These are phyloP conservation scores for Poecilia wingei DNA, from an alignment of 2,797 vertebrate species.

Conservation along the genomic window DNA sequence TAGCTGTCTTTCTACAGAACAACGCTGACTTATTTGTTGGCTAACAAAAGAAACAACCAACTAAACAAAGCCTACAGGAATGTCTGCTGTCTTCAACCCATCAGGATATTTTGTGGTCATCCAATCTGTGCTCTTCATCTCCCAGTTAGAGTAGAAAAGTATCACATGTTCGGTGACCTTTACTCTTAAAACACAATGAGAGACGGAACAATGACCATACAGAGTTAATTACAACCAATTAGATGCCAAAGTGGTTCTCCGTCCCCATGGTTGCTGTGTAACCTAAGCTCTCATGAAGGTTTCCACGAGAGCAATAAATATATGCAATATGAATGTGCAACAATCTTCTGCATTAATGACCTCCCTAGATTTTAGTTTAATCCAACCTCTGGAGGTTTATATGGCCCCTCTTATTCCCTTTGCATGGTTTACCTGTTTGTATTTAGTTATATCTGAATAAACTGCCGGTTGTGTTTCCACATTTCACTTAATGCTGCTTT, in stretches of 20 bases:
- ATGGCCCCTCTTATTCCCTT: not conserved
- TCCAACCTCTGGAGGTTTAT: not conserved
- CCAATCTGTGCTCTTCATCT: conserved; percentile 58
- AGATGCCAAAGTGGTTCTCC: conserved; percentile 63
- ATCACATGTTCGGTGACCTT: conserved; percentile 63
- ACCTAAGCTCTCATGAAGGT: conserved; percentile 47
- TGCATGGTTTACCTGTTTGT: not conserved
- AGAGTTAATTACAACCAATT: conserved; percentile 79
- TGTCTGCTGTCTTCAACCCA: conserved; percentile 15
- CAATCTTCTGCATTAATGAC: not conserved
- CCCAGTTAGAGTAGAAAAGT: conserved; percentile 46
- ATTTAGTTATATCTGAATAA: conserved; percentile 21
- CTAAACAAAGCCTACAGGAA: conserved; percentile 22
- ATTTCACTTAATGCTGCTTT: conserved; percentile 65
- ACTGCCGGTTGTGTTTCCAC: conserved; percentile 37
- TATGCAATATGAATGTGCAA: not conserved
- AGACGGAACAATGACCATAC: conserved; percentile 70
- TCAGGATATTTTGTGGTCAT: conserved; percentile 52
- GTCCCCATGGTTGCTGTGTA: conserved; percentile 60
- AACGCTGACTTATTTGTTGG: conserved; percentile 13
- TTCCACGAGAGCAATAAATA: conserved; percentile 5
- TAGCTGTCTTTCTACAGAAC: not conserved
- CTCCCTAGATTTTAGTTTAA: not conserved
- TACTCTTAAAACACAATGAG: conserved; percentile 67
- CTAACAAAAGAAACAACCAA: conserved; percentile 6